phyloP scores from a whole-genome alignment of 2,113 vertebrate species.

The Crocuta crocuta region DNA sequence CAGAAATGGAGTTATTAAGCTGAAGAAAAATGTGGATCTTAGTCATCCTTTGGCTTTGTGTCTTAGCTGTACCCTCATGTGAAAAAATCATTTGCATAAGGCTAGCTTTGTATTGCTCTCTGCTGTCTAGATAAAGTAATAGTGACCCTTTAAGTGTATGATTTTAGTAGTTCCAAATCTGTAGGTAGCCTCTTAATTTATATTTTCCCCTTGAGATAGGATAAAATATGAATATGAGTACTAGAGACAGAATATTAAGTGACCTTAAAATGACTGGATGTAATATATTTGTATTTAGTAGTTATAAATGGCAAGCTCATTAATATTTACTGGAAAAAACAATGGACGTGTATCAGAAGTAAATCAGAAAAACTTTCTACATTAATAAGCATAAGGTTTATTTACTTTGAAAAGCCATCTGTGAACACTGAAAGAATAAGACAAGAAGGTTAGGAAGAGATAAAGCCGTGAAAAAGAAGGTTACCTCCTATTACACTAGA shows the following conservation, averaged over 20 bases:
- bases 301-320: neutral
- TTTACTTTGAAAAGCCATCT: neutral
- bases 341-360: neutral
- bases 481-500: neutral
- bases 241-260: slow-evolving; percentile 6
- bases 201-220: neutral
- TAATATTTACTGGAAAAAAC: slow-evolving; percentile 15
- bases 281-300: neutral
- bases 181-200: neutral
- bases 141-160: neutral
- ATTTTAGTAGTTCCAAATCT: neutral
- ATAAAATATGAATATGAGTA: neutral
- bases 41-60: neutral
- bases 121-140: slow-evolving; percentile 71
- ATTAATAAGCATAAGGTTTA: slow-evolving; percentile 44
- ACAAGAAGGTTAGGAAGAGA: neutral
- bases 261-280: neutral
- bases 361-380: neutral
- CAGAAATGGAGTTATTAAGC: neutral
- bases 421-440: neutral
- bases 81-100: neutral
- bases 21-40: neutral
- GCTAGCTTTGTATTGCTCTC: slow-evolving; percentile 79
- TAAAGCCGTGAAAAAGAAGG: neutral
- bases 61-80: neutral